Evolutionary conservation across 2,888 invertebrate species (phyloP), one percentile per base, ranked within the genome.

Genomic region (Arge pagana): DNA sequence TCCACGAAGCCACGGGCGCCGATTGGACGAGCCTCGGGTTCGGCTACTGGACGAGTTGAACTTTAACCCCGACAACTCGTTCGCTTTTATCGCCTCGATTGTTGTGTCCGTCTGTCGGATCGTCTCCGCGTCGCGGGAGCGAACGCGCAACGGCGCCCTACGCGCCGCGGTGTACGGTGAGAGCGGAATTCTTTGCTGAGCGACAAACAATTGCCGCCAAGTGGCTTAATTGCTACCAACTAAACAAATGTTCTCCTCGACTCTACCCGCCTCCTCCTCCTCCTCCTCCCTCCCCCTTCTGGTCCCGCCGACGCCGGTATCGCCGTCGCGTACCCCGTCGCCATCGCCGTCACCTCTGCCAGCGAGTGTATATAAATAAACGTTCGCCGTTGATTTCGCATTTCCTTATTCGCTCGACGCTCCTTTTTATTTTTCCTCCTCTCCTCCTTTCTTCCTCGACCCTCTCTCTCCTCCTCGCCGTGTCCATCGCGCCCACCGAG

Each of bases 191-290:
- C 74, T 75, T 64, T 73, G 73, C 72, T 69, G 72, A 75, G 75
- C 74, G 75, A 74, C 76, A 76, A 76, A 76, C 76, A 76, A 76
- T 76, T 76, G 75, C 73, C 71, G 73, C 71, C 76, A 76, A 76
- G 76, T 76, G 76, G 76, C 76, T 76, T 76, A 76, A 76, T 76
- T 76, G 74, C 72, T 69, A 70, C 72, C 72, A 75, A 75, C 76
- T 75, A 76, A 76, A 76, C 76, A 76, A 75, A 76, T 69, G 72
- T 68, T 67, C 66, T 64, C 65, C 59, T 60, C 64, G 64, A 63
- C 64, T 59, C 66, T 64, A 58, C 53, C 59, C 31, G 21, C 19
- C 41, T 31, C 49, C 23, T 52, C 37, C 49, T 52, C 52, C 56
- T 48, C 50, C 43, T 51, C 40, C 54, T 50, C 49, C 50, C 56